Evolutionary conservation across 2,797 vertebrate species (phyloP).

Genomic region (Bradypus variegatus): DNA sequence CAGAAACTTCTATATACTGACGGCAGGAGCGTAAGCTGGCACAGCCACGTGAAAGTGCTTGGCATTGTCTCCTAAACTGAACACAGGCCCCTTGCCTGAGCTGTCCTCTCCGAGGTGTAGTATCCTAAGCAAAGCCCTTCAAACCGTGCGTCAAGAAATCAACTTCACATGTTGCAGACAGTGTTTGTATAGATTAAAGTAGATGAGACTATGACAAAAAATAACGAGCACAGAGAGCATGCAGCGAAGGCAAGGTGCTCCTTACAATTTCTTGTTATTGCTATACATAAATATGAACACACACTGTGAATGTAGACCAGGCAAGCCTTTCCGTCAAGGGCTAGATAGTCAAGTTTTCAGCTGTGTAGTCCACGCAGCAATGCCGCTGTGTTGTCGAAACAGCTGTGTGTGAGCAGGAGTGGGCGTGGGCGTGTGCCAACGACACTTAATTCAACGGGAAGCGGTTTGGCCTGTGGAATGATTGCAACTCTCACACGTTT

Average conservation of each 20-base stretch:
- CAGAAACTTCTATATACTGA: neutral
- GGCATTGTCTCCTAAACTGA: neutral
- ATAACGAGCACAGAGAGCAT: neutral
- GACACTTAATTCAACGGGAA: neutral
- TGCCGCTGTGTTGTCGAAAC: neutral
- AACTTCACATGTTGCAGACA: too few species aligned
- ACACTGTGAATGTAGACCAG: accelerated
- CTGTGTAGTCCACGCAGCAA: neutral
- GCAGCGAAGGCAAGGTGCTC: too few species aligned
- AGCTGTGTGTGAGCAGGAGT: neutral
- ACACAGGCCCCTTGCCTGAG: neutral
- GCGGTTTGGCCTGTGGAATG: too few species aligned
- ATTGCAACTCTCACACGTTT: neutral
- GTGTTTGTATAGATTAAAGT: neutral
- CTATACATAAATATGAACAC: neutral
- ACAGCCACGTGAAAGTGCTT: neutral
- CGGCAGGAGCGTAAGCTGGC: neutral
- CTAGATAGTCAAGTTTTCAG: neutral
- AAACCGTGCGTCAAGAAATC: neutral
- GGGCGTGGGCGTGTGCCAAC: neutral
- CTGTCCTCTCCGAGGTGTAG: accelerated
- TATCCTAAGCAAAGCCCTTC: neutral
- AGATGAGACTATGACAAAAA: neutral
- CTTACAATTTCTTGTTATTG: too few species aligned
- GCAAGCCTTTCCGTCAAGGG: neutral